phyloP scores from a whole-genome alignment of 2,888 invertebrate genomes.

The Xestia xanthographa region DNA sequence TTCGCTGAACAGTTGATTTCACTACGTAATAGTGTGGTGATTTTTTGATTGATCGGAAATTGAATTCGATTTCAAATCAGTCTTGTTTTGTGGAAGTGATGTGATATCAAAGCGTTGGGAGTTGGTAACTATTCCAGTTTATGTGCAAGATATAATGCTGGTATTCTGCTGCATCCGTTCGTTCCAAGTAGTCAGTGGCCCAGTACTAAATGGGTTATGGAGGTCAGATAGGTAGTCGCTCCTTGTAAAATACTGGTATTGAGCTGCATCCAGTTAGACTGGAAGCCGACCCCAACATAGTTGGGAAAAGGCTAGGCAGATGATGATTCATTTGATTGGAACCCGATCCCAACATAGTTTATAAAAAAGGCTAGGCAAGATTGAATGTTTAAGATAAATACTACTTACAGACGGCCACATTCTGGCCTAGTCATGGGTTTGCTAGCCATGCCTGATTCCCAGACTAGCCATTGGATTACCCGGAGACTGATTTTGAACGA shows the following conservation, averaged over 20 bases:
- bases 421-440: neutral
- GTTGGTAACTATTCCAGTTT: neutral
- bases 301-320: no score
- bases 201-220: no score
- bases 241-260: no score
- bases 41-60: constrained; percentile 33
- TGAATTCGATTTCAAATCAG: constrained; percentile 32
- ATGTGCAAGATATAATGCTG: neutral
- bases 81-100: neutral
- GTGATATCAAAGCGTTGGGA: neutral
- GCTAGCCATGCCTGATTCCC: neutral
- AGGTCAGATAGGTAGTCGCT: no score
- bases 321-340: neutral
- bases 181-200: no score
- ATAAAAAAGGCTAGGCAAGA: neutral
- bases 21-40: constrained; percentile 2
- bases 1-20: constrained; percentile 25
- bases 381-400: neutral
- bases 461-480: neutral
- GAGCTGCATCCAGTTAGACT: no score
- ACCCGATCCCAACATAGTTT: neutral
- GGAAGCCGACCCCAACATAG: no score
- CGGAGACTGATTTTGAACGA: neutral
- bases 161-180: neutral
- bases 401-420: no score